Base-by-base conservation (phyloP, 2,888 invertebrate species). In the Melieria omissa region DNA sequence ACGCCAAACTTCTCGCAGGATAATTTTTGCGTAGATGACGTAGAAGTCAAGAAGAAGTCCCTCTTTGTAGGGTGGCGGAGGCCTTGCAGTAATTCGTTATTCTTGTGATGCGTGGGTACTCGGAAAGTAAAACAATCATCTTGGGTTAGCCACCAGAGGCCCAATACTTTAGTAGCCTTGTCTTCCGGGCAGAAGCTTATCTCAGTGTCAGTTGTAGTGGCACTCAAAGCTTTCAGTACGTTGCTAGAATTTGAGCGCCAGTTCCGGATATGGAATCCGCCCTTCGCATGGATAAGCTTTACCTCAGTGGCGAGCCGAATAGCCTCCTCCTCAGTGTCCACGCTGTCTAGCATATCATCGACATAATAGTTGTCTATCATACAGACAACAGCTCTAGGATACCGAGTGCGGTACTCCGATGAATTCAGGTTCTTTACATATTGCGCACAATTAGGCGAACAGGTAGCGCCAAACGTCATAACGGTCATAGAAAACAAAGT, bases 1-100 rank as follows among this genome's bases (percentile, higher is more conserved):
- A 4, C 70, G 74, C 74, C 73, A 76, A 16, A 72, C 70, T 41
- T 74, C 73, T 62, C 73, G 76, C 7, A 75, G 54, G 9, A 74
- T 47, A 46, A 74, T n/a, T 45, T 74, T 74, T 3, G 69, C 72
- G 16, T 69, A 71, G 8, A 68, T 72, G 0, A 74, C 69, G 16
- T 65, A 72, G 46, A 69, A 70, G 0, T 42, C 44, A 0, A 72
- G 29, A 76, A 62, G 0, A 75, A 64, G 9, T 75, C 66, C 8
- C 71, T 49, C 42, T 76, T 75, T 3, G 74, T 76, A 10, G 73
- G 70, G n/a, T 54, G 52, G 6, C 46, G 41, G 10, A 67, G 49
- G 10, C 29, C 8, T 47, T 45, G n/a, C 10, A 57, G 54, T 41
- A 65, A 41, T 10, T n/a, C n/a, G n/a, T n/a, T n/a, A n/a, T n/a